A percentile compares a stretch with the other conserved stretches of the same genome.
Conservation (phyloP, 2,888 invertebrate species). For the Entomobrya multifasciata region DNA sequence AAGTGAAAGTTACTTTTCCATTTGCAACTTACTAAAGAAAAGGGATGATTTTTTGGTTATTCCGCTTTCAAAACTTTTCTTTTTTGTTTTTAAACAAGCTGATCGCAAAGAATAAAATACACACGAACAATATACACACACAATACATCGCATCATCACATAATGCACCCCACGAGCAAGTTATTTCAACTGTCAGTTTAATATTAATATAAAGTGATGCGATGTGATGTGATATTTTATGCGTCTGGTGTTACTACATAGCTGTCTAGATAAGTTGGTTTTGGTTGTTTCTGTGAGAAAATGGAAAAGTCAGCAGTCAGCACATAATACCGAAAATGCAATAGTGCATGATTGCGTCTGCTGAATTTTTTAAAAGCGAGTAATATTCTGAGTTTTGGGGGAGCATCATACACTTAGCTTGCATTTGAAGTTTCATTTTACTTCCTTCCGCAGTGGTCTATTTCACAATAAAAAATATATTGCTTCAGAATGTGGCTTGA, state of each 20-base stretch:
- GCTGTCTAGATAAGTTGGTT: conserved; percentile 23
- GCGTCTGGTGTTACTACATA: neutral
- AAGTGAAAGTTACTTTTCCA: conserved; percentile 62
- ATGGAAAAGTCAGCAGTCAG: conserved; percentile 17
- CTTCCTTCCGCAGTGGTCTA: conserved; percentile 18
- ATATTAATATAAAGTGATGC: conserved; percentile 46
- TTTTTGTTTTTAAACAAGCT: too few species aligned
- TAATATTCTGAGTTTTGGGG: conserved; percentile 14
- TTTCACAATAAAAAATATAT: conserved; percentile 27
- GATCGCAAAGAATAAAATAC: too few species aligned
- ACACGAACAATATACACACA: conserved; percentile 9
- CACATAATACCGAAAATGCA: too few species aligned
- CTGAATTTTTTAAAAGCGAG: conserved; percentile 38
- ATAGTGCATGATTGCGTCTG: conserved; percentile 31
- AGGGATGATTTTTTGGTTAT: conserved; percentile 41
- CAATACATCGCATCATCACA: conserved; percentile 11
- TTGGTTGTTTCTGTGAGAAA: too few species aligned
- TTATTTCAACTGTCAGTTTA: conserved; percentile 55
- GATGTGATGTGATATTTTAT: neutral
- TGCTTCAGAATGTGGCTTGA: neutral
- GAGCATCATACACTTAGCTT: conserved; percentile 21
- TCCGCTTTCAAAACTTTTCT: conserved; percentile 46
- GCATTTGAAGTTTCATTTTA: conserved; percentile 62
- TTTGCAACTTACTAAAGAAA: conserved; percentile 30
- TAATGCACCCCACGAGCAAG: conserved; percentile 45